Evolutionary conservation across 1,140 invertebrate species (phyloP).

Genomic region (Drosophila ananassae): DNA sequence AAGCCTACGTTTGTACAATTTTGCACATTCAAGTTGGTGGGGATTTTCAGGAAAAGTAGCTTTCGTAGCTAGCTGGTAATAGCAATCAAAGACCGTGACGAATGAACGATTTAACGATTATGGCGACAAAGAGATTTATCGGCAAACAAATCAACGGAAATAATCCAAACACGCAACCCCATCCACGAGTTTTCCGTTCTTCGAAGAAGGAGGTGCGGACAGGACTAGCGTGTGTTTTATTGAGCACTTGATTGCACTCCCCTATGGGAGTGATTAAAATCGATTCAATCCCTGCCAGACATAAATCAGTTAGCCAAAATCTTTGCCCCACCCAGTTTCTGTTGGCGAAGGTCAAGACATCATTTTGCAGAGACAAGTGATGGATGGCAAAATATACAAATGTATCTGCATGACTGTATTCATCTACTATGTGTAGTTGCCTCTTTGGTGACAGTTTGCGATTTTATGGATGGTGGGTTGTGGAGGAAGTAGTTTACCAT

Average conservation of each 20-base stretch:
- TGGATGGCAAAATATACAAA: conserved; percentile 21
- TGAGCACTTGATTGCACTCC: conserved; percentile 72
- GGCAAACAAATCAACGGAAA: conserved; percentile 72
- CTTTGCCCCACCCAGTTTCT: conserved; percentile 10
- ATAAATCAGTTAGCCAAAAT: conserved; percentile 65
- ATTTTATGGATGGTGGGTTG: conserved; percentile 17
- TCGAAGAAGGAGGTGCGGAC: conserved; percentile 27
- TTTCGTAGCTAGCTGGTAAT: conserved; percentile 8
- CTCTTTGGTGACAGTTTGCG: conserved; percentile 27
- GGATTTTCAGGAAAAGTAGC: not conserved
- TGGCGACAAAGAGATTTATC: conserved; percentile 82
- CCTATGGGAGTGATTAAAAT: conserved; percentile 78
- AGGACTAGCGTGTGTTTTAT: conserved; percentile 69
- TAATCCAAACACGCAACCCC: conserved; percentile 50
- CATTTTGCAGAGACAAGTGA: conserved; percentile 5
- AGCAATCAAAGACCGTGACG: conserved; percentile 74
- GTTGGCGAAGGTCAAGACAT: conserved; percentile 45
- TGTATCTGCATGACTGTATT: conserved; percentile 29
- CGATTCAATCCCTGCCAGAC: conserved; percentile 70
- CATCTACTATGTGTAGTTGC: conserved; percentile 12
- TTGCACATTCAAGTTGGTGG: not conserved
- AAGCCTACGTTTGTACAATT: too few relatives aligned
- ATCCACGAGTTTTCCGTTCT: conserved; percentile 31
- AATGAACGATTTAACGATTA: conserved; percentile 78
- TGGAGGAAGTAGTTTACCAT: conserved; percentile 31